phyloP scores from a whole-genome alignment of 2,113 vertebrate species.

The Pardalotus punctatus region DNA sequence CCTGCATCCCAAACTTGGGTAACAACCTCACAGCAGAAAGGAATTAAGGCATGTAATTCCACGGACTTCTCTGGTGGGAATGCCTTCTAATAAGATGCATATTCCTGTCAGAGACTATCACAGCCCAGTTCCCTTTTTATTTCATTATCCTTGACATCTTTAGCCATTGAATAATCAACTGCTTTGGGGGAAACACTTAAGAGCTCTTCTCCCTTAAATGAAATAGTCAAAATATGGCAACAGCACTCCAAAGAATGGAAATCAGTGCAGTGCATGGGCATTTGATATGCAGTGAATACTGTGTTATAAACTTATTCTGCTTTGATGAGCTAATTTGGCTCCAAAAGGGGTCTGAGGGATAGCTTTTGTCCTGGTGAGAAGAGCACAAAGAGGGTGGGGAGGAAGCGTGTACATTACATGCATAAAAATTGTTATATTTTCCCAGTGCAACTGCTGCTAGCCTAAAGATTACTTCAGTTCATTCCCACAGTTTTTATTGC shows the following conservation, averaged over 20 bases:
- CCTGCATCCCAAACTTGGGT: slow-evolving; percentile 40
- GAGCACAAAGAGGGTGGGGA: neutral
- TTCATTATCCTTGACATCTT: slow-evolving; percentile 58
- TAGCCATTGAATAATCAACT: slow-evolving; percentile 49
- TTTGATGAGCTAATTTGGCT: slow-evolving; percentile 63
- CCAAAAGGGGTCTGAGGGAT: slow-evolving; percentile 33
- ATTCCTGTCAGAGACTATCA: neutral
- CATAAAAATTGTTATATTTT: slow-evolving; percentile 45
- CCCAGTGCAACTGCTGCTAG: slow-evolving; percentile 43
- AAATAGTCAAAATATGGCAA: slow-evolving; percentile 45
- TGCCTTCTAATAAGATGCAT: slow-evolving; percentile 22
- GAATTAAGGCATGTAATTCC: slow-evolving; percentile 10
- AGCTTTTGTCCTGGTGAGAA: slow-evolving; percentile 25
- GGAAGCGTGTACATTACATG: neutral
- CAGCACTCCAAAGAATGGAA: slow-evolving; percentile 36
- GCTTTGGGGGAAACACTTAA: slow-evolving; percentile 45
- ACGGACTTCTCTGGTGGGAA: neutral
- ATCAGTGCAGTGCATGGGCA: slow-evolving; percentile 1
- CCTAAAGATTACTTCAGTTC: slow-evolving; percentile 49
- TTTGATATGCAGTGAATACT: slow-evolving; percentile 32
- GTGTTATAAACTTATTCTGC: slow-evolving; percentile 5
- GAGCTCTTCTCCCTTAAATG: slow-evolving; percentile 57
- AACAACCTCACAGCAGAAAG: slow-evolving; percentile 28
- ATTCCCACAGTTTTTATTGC: slow-evolving; percentile 46
- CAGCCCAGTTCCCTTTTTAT: neutral